These are phyloP conservation scores for Drosophila pseudotakahashii DNA, from an alignment of 2,888 invertebrate species.

Conservation along the genomic window DNA sequence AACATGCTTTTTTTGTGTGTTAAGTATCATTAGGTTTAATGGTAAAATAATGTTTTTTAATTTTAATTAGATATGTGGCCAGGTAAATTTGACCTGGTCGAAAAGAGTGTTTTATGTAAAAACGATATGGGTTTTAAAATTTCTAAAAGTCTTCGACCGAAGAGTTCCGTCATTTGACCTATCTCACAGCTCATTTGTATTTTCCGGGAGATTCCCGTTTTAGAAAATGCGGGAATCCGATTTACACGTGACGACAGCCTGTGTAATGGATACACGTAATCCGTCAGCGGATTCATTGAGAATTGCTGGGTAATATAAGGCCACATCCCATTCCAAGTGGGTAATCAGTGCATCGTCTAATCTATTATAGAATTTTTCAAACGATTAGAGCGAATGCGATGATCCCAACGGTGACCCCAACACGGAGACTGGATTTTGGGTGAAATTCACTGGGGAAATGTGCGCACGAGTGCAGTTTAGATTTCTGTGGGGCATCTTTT, in stretches of 20 bases:
- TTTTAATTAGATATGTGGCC: too few species aligned
- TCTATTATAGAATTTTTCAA: slow-evolving; percentile 23
- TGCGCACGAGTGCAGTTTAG: slow-evolving; percentile 22
- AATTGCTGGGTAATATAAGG: slow-evolving; percentile 10
- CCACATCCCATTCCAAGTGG: not conserved
- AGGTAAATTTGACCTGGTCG: too few species aligned
- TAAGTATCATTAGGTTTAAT: too few species aligned
- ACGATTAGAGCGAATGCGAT: slow-evolving; percentile 12
- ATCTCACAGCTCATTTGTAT: not conserved
- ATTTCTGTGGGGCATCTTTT: slow-evolving; percentile 7
- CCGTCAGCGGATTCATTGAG: slow-evolving; percentile 17
- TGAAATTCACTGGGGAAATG: not conserved
- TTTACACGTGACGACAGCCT: slow-evolving; percentile 5
- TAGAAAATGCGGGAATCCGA: not conserved
- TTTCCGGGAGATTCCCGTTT: slow-evolving; percentile 13
- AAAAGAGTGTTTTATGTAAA: too few species aligned
- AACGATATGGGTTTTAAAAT: too few species aligned
- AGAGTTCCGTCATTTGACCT: too few species aligned
- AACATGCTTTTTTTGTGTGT: too few species aligned
- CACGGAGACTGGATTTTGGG: not conserved
- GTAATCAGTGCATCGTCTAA: slow-evolving; percentile 23
- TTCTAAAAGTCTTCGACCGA: too few species aligned
- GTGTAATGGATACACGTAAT: slow-evolving; percentile 1
- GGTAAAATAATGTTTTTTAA: too few species aligned
- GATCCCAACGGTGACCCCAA: slow-evolving; percentile 12